These are phyloP conservation scores for Sebastes goodei DNA, from an alignment of 2,797 vertebrate genomes.

Conservation along the genomic window DNA sequence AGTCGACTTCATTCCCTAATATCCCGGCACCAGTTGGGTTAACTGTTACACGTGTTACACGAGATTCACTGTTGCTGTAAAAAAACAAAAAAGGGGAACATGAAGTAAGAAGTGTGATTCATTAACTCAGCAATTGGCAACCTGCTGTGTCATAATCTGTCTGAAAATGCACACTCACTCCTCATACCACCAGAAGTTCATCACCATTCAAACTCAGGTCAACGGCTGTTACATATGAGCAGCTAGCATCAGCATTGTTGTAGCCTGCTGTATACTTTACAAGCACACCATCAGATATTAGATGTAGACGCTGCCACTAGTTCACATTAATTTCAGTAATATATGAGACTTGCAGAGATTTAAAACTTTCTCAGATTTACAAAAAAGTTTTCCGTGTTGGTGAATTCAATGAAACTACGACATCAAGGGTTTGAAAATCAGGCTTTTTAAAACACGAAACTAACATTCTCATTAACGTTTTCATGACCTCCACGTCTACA, in stretches of 20 bases:
- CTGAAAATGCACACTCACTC: constrained; percentile 10
- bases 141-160: constrained; percentile 41
- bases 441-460: not conserved
- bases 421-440: not conserved
- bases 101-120: constrained; percentile 25
- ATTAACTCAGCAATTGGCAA: constrained; percentile 35
- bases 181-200: not conserved
- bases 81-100: constrained; percentile 2
- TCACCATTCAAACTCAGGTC: not conserved
- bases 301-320: not conserved
- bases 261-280: not conserved
- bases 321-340: not conserved
- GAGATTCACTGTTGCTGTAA: not conserved
- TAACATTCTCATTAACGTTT: not conserved
- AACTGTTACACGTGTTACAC: not conserved
- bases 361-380: not conserved
- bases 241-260: not conserved
- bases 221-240: not conserved
- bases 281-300: not conserved
- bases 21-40: no score
- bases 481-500: no score
- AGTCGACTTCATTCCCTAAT: not conserved
- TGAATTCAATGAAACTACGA: not conserved
- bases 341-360: not conserved
- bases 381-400: not conserved